Evolutionary conservation across 2,797 vertebrate species (phyloP), one percentile per base, ranked within the genome.

Genomic region (Dicrostonyx torquatus): DNA sequence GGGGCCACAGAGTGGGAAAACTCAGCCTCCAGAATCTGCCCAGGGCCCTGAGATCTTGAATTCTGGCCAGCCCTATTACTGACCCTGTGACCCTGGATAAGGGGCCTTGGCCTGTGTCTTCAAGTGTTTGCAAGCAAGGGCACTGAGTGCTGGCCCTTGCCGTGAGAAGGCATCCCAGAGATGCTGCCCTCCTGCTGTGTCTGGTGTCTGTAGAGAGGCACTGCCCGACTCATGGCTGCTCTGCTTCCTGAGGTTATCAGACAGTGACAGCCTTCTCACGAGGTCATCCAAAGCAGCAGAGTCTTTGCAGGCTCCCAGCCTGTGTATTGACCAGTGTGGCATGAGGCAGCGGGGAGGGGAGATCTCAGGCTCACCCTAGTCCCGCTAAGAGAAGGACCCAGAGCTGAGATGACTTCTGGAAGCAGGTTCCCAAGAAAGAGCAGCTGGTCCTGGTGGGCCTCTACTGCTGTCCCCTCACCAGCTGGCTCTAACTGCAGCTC

Each of bases 401-500:
- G 86, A 90, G 70, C 79, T 53, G 87, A 87, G 48, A 34, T 24
- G 24, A 45, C 53, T 66, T 15, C 62, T 50, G 37, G 12, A 11
- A 48, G 34, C 45, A 55, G 31, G n/a, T 50, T 31, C 72, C 76
- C 37, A 60, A 34, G 40, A 68, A 83, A 50, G 66, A 93, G n/a
- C 82, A 55, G 20, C 48, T 31, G 66, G 77, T 60, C 92, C 77
- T 66, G 24, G 79, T 50, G 58, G 73, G 24, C 66, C 91, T 55
- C 0, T 17, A 43, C 37, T 4, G 5, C 82, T 5, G 0, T 17
- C 73, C 72, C 91, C 87, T 83, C 24, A 1, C 55, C 60, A 68
- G 75, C 94, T 3, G 68, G 8, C 90, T n/a, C 76, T n/a, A 72
- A 82, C 94, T 87, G 0, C 97, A 99, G 99, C 99, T 96, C 99